A percentile compares a stretch with the other conserved stretches of the same genome.
Conservation (phyloP, 2,797 vertebrate genomes). For the Danio albolineatus region DNA sequence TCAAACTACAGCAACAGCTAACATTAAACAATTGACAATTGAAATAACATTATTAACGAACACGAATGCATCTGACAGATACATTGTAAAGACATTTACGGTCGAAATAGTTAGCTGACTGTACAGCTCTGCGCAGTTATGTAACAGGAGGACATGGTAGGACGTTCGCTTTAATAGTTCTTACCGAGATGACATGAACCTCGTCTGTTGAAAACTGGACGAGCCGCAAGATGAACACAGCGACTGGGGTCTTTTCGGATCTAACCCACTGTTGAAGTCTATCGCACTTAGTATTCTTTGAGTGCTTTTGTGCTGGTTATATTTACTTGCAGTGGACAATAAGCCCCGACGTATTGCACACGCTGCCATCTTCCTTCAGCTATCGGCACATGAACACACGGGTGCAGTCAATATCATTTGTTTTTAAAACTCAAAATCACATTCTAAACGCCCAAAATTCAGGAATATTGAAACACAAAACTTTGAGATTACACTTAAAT, state of each 20-base stretch:
- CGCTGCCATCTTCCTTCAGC: conserved; percentile 78
- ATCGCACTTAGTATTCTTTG: conserved; percentile 69
- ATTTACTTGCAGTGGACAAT: conserved; percentile 74
- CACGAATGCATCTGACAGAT: background rate
- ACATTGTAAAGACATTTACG: background rate
- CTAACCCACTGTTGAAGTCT: conserved; percentile 66
- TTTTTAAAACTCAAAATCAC: background rate
- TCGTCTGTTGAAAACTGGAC: conserved; percentile 66
- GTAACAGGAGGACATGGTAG: conserved; percentile 4
- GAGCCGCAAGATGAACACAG: conserved; percentile 73
- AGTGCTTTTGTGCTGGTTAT: conserved; percentile 71
- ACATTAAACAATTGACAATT: background rate
- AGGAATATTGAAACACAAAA: background rate
- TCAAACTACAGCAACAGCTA: background rate
- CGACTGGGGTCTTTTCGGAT: conserved; percentile 64
- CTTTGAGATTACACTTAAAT: background rate
- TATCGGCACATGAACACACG: conserved; percentile 25
- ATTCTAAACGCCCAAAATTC: background rate
- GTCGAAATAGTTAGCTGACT: background rate
- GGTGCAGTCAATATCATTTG: background rate
- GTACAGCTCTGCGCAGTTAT: conserved; percentile 3
- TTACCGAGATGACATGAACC: conserved; percentile 84
- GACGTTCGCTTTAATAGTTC: conserved; percentile 44
- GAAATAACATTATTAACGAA: no score
- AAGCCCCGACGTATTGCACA: conserved; percentile 78